Evolutionary conservation across 37 sponge, comb jelly and placozoan species (phyloP), one percentile per base, ranked within the genome.

Genomic region (Beroe forskalii): DNA sequence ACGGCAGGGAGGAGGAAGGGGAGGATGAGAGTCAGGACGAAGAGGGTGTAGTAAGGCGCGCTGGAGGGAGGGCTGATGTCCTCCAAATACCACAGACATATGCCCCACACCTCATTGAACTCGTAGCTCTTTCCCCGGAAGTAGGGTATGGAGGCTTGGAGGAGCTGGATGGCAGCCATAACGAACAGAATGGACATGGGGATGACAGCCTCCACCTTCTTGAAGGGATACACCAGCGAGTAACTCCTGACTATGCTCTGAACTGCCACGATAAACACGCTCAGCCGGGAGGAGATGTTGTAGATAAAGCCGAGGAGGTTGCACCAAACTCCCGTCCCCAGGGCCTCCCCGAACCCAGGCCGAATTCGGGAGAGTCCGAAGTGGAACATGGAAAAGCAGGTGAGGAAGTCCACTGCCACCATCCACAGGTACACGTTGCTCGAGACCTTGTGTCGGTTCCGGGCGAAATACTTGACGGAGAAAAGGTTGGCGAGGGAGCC

Each of bases 61-160:
- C 72, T 36, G 2, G 27, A 12, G 9, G 39, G 38, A 2, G 27
- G 8, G 86, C 44, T 33, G 2, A 80, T 44, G 42, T 80, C 86
- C 48, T 80, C 86, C 55, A 80, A 25, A 44, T 80, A 80, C 86
- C 86, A 80, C 30, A 80, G 55, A 25, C 86, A 80, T 6, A 80
- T 35, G 3, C 40, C n/a, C 86, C 86, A 80, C 38, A 33, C n/a
- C 3, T 43, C 2, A 30, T 80, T 44, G 28, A 44, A 80, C 55
- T 80, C 55, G 55, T 80, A 80, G 0, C 30, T 80, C 30, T 80
- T 80, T 30, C 43, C 37, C 43, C 25, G 0, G n/a, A 80, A 37
- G 35, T 80, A 80, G 86, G 86, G 86, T n/a, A 80, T 9, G 3
- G 38, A 33, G 25, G 86, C 86, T 48, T 80, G 86, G 24, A 44